A percentile compares a stretch with the other conserved stretches of the same genome.
Evolutionary conservation across 2,113 vertebrate genomes (phyloP).

Genomic region (Uropsilus gracilis): DNA sequence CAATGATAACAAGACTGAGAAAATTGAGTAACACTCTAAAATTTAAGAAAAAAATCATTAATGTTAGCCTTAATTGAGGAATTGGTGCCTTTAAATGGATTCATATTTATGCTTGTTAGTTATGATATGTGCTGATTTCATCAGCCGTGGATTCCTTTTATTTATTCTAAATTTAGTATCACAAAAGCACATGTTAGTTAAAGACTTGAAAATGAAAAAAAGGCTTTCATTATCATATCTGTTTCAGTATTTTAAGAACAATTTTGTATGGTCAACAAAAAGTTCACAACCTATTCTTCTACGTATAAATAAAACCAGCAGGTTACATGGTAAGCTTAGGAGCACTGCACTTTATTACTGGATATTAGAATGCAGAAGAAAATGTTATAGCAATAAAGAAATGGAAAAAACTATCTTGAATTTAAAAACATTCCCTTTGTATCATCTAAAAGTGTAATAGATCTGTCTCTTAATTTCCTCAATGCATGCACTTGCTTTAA

Average conservation of each 20-base stretch:
- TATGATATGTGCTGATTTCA: background rate
- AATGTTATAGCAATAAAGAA: slow-evolving; percentile 55
- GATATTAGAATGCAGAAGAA: background rate
- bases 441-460: slow-evolving; percentile 61
- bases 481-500: slow-evolving; percentile 22
- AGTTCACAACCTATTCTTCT: background rate
- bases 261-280: slow-evolving; percentile 54
- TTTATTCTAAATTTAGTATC: slow-evolving; percentile 67
- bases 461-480: slow-evolving; percentile 26
- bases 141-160: slow-evolving; percentile 43
- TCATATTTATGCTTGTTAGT: background rate
- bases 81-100: slow-evolving; percentile 1
- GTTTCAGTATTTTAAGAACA: slow-evolving; percentile 55
- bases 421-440: slow-evolving; percentile 1
- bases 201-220: slow-evolving; percentile 45
- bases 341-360: slow-evolving; percentile 29
- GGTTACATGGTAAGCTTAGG: slow-evolving; percentile 44
- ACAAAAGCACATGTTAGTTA: slow-evolving; percentile 72
- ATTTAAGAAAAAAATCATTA: background rate
- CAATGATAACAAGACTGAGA: background rate
- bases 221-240: background rate
- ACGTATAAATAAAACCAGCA: slow-evolving; percentile 46
- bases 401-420: slow-evolving; percentile 76
- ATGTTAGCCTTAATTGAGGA: slow-evolving; percentile 1
- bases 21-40: background rate